Conservation (phyloP, 1,140 invertebrate species). For the Pararge aegeria region DNA sequence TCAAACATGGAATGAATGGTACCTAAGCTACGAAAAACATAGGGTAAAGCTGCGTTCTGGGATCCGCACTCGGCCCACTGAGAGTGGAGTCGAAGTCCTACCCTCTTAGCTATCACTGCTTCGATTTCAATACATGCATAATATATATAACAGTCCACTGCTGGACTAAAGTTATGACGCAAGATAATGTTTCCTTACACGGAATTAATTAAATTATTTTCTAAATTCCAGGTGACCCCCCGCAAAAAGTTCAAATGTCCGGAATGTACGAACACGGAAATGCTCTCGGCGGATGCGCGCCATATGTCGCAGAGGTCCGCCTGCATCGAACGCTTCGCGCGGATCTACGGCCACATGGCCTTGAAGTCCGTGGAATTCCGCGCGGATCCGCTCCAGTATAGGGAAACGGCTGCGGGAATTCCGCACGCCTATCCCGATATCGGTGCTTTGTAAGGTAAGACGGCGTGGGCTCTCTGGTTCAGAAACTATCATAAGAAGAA, state of each 20-base stretch:
- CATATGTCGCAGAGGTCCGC: conserved; percentile 97
- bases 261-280: conserved; percentile 95
- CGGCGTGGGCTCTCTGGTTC: background rate
- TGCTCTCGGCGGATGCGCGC: conserved; percentile 94
- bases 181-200: too few relatives aligned
- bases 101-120: too few relatives aligned
- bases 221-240: conserved; percentile 87
- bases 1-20: too few relatives aligned
- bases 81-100: too few relatives aligned
- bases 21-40: too few relatives aligned
- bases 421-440: conserved; percentile 92
- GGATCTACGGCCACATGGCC: conserved; percentile 93
- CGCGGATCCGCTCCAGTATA: conserved; percentile 96
- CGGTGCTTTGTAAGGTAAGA: conserved; percentile 85
- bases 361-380: conserved; percentile 94
- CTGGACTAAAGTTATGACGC: too few relatives aligned
- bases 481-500: too few relatives aligned
- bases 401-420: conserved; percentile 80
- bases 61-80: too few relatives aligned
- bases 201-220: background rate
- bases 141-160: too few relatives aligned
- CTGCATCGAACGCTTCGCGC: conserved; percentile 93
- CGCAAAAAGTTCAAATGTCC: conserved; percentile 99
- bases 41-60: too few relatives aligned
- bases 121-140: too few relatives aligned